These are phyloP conservation scores for Drosophila aldrichi DNA, from an alignment of 2,888 invertebrate species.

Conservation along the genomic window DNA sequence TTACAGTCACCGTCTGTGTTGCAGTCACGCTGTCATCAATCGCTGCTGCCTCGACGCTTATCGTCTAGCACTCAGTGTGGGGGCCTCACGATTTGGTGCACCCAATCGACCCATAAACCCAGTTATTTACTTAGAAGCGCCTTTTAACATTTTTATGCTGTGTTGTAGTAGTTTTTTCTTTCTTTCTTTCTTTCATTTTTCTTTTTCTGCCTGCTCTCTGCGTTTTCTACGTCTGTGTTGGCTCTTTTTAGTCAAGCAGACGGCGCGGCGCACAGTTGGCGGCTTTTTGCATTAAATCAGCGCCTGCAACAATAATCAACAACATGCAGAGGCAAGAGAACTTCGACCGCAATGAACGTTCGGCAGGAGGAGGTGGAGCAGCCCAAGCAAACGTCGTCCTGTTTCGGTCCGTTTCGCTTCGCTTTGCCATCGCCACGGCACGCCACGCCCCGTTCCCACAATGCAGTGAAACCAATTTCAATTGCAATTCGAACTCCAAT, in stretches of 20 bases:
- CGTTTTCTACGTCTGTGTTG: slow-evolving; percentile 47
- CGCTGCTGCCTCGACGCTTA: slow-evolving; percentile 22
- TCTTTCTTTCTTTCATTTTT: neutral
- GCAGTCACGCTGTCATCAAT: slow-evolving; percentile 46
- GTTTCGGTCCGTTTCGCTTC: slow-evolving; percentile 2
- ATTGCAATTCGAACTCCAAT: slow-evolving; percentile 81
- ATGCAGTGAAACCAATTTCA: slow-evolving; percentile 75
- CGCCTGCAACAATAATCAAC: slow-evolving; percentile 81
- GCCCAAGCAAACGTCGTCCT: slow-evolving; percentile 1
- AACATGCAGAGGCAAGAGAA: slow-evolving; percentile 34
- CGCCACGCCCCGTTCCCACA: neutral
- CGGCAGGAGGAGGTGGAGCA: neutral
- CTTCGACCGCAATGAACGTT: slow-evolving; percentile 58
- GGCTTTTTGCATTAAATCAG: slow-evolving; percentile 78
- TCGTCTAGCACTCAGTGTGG: slow-evolving; percentile 56
- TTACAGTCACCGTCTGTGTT: neutral
- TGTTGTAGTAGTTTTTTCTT: slow-evolving; percentile 12
- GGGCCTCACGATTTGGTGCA: slow-evolving; percentile 82
- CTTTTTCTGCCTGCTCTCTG: slow-evolving; percentile 28
- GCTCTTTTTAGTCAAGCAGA: slow-evolving; percentile 50
- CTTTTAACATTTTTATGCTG: slow-evolving; percentile 73
- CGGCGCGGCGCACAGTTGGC: slow-evolving; percentile 35
- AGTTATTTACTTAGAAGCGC: slow-evolving; percentile 83
- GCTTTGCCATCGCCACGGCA: no score
- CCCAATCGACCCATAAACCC: slow-evolving; percentile 85